phyloP scores from a whole-genome alignment of 2,888 invertebrate species.

The Idaea dimidiata region DNA sequence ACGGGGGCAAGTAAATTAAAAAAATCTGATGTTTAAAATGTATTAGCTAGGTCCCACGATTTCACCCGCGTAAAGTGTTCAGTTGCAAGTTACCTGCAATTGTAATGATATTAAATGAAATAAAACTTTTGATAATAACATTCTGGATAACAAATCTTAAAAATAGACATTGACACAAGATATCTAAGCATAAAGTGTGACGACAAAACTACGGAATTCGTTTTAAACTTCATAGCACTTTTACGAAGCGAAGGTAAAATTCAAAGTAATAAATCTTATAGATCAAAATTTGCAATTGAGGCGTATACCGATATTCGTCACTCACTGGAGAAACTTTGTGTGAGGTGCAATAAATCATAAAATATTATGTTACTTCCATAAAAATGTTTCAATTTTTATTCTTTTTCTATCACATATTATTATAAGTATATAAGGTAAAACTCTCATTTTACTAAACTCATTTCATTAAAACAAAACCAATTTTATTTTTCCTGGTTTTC shows the following conservation, averaged over 20 bases:
- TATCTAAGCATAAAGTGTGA: not conserved
- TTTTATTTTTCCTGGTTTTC: no score
- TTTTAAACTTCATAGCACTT: not conserved
- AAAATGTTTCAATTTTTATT: conserved; percentile 1
- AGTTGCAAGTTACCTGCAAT: no score
- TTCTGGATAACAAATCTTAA: no score
- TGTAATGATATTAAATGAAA: no score
- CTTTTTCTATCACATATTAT: not conserved
- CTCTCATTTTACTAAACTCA: no score
- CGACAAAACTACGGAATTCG: not conserved
- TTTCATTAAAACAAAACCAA: no score
- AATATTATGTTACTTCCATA: conserved; percentile 14
- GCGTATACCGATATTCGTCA: conserved; percentile 26
- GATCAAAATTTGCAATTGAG: conserved; percentile 1
- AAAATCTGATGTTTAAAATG: not conserved
- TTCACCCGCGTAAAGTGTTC: no score
- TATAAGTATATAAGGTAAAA: no score
- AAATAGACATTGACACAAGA: not conserved
- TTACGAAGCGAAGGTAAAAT: not conserved
- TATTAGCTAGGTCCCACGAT: no score
- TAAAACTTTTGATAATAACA: no score
- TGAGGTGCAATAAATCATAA: conserved; percentile 35
- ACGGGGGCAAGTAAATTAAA: not conserved
- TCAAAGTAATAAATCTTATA: not conserved
- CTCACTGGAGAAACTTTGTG: conserved; percentile 33